A percentile compares a stretch with the other conserved stretches of the same genome.
Conservation (phyloP, 2,888 invertebrate genomes). For the Drosophila barbarae region DNA sequence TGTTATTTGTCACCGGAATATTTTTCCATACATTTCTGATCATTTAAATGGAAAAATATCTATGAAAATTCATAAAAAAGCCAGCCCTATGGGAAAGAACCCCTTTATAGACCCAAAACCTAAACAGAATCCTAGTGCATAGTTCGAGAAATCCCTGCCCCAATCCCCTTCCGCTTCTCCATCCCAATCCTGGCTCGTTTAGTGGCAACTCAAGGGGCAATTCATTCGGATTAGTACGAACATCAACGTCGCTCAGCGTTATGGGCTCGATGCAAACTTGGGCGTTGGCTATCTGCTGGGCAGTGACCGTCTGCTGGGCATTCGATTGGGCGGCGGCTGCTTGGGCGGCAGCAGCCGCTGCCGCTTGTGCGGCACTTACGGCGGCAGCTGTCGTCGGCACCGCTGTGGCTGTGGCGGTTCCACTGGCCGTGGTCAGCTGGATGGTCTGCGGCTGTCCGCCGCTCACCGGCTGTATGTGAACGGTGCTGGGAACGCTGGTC, state of each 20-base stretch:
- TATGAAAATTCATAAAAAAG: background rate
- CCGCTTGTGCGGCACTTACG: conserved; percentile 54
- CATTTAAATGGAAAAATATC: no score
- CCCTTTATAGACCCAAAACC: background rate
- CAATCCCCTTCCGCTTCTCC: background rate
- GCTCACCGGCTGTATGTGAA: conserved; percentile 58
- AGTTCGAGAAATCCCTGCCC: background rate
- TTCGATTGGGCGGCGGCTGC: conserved; percentile 41
- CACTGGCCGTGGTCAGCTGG: conserved; percentile 62
- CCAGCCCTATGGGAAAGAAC: background rate
- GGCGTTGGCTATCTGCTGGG: conserved; percentile 81
- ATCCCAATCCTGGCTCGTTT: conserved; percentile 18
- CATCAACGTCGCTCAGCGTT: conserved; percentile 87
- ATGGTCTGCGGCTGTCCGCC: conserved; percentile 61
- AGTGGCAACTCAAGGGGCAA: conserved; percentile 8
- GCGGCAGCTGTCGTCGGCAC: conserved; percentile 61
- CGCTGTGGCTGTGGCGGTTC: conserved; percentile 68
- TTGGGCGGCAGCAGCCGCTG: conserved; percentile 37
- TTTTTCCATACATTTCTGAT: no score
- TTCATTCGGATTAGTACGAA: conserved; percentile 81
- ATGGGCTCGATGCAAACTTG: conserved; percentile 91
- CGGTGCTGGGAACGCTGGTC: conserved; percentile 47
- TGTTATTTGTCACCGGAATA: no score
- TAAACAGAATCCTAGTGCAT: background rate
- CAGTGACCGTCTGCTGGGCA: conserved; percentile 63